phyloP scores from a whole-genome alignment of 1,140 invertebrate genomes.

The Holotrichia oblita region DNA sequence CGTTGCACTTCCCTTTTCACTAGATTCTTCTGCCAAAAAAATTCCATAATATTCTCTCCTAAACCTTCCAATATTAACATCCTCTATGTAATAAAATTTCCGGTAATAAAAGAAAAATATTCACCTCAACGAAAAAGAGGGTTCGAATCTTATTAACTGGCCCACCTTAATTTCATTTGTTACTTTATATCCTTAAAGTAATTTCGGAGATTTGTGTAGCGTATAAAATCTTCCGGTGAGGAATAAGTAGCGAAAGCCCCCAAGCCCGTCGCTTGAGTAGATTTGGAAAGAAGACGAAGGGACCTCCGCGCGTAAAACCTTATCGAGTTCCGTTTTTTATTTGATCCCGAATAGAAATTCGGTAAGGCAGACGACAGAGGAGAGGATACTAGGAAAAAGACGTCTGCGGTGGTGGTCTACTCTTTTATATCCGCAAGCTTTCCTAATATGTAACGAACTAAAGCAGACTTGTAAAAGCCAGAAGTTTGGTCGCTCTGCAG shows the following conservation, averaged over 20 bases:
- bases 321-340: slow-evolving; percentile 40
- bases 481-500: slow-evolving; percentile 6
- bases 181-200: slow-evolving; percentile 39
- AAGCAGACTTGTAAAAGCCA: slow-evolving; percentile 1
- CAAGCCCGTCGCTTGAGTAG: not conserved
- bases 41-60: not conserved
- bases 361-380: not conserved
- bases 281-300: slow-evolving; percentile 7
- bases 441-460: slow-evolving; percentile 30
- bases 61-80: not conserved
- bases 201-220: slow-evolving; percentile 37
- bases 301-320: slow-evolving; percentile 19
- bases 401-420: slow-evolving; percentile 9
- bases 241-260: slow-evolving; percentile 20
- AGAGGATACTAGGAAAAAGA: not conserved
- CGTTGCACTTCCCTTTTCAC: not conserved
- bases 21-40: not conserved
- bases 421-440: slow-evolving; percentile 2
- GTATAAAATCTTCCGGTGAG: slow-evolving; percentile 36
- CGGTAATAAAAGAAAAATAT: slow-evolving; percentile 28
- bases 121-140: slow-evolving; percentile 20
- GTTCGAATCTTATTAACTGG: slow-evolving; percentile 38
- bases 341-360: slow-evolving; percentile 22
- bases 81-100: slow-evolving; percentile 20
- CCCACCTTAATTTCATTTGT: slow-evolving; percentile 38